Base-by-base conservation (phyloP, 2,888 invertebrate species). In the Tipula unca region DNA sequence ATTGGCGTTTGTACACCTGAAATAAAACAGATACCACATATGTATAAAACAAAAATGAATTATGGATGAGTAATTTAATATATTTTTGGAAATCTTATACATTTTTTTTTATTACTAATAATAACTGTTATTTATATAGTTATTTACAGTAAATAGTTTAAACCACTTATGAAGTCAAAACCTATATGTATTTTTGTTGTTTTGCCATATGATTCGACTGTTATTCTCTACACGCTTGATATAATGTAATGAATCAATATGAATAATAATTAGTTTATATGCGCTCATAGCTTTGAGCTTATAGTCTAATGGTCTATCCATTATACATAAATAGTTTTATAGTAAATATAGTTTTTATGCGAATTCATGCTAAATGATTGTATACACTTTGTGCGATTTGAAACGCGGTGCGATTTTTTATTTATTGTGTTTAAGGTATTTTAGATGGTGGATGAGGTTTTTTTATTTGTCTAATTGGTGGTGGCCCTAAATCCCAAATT, bases 1-100 rank as follows among this genome's bases (percentile, higher is more conserved):
- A 96, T 94, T 35, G 96, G 96, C 14, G 95, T 95, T 88, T 93
- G 93, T 13, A 95, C 94, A 88, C 94, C 96, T 96, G 89, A 2
- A 87, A 88, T 88, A 85, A 35, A 85, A 69, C 29, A 13, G 86
- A 86, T 83, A n/a, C n/a, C n/a, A n/a, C n/a, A n/a, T n/a, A n/a
- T n/a, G n/a, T n/a, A n/a, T n/a, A n/a, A n/a, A 20, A 85, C 29
- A 82, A 82, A n/a, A 29, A n/a, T 2, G 17, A 82, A 13, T 29
- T 85, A 83, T 35, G 29, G 17, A 54, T 39, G n/a, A 83, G 32
- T 83, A 83, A 83, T 83, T 32, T 32, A 29, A 3, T 32, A 32
- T 32, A 6, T 32, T 83, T 83, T 83, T 83, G 17, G 35, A 29
- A 32, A 83, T 32, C 29, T 82, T 29, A 29, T 82, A 25, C 29